Conservation (phyloP, 2,888 invertebrate genomes). For the Sturmia bella region DNA sequence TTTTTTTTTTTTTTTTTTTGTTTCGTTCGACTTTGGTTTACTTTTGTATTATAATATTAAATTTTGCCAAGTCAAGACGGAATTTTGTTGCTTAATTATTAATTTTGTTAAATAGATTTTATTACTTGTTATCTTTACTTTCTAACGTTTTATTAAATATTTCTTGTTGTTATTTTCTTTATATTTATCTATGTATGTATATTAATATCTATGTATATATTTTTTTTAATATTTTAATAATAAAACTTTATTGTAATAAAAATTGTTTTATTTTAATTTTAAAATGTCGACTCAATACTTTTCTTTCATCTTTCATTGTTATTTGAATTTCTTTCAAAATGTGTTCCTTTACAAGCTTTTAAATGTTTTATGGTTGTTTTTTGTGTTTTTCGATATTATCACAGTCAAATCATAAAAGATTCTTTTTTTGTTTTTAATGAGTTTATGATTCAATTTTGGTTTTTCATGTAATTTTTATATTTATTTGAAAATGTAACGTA, state of each 20-base stretch:
- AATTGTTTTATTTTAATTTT: constrained; percentile 50
- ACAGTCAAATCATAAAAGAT: constrained; percentile 82
- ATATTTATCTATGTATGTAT: constrained; percentile 65
- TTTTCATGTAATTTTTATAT: constrained; percentile 25
- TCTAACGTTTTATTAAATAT: constrained; percentile 66
- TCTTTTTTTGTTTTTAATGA: constrained; percentile 71
- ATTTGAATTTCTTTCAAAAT: constrained; percentile 56
- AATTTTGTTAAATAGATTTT: constrained; percentile 47
- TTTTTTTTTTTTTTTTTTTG: constrained; percentile 56
- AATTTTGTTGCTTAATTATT: constrained; percentile 72
- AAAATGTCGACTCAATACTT: constrained; percentile 31
- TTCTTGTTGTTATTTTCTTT: constrained; percentile 45
- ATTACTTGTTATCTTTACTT: constrained; percentile 36
- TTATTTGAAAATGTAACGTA: constrained; percentile 64
- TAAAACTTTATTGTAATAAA: constrained; percentile 69
- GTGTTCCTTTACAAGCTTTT: constrained; percentile 62
- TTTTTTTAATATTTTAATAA: constrained; percentile 62
- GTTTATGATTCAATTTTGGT: constrained; percentile 60
- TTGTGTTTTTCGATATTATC: constrained; percentile 79
- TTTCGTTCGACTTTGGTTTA: constrained; percentile 67
- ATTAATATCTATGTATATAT: constrained; percentile 57
- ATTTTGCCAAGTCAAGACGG: constrained; percentile 74
- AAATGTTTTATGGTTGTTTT: constrained; percentile 61
- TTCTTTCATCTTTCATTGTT: constrained; percentile 4
- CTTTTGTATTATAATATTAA: constrained; percentile 50